Base-by-base conservation (phyloP, 1,140 invertebrate species). In the Cyphomyrmex costatus region DNA sequence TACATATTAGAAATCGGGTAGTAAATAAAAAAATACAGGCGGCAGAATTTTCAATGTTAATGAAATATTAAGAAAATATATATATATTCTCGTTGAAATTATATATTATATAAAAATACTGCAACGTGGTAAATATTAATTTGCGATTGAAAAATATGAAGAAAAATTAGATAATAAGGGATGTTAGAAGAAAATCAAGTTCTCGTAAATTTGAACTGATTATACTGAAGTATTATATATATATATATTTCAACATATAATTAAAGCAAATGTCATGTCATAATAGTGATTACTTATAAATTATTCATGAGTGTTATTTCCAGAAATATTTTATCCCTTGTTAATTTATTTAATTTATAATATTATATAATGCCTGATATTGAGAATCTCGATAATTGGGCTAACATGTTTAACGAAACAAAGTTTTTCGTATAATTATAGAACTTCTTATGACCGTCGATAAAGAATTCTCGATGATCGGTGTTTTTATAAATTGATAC, bases 291-390 rank as follows among this genome's bases (percentile, higher is more conserved):
- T 60, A 49, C 46, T 78, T 30, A 60, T 82, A 60, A 80, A 89
- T 89, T 74, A 88, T 89, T 89, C 74, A 88, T 89, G 61, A 53
- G 42, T 53, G 21, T 79, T 30, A 12, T 24, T 60, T 58, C 12
- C 24, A 68, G 33, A 82, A 80, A 88, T 84, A 85, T 71, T 85
- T 77, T 68, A 24, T 51, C 2, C 60, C 68, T 86, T 56, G 74
- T 33, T 42, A 21, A 60, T 82, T 89, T 74, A 53, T 71, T 24
- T 16, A 5, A 36, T 74, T 77, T 42, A n/a, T 24, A 53, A n/a
- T n/a, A n/a, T n/a, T n/a, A n/a, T n/a, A n/a, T n/a, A n/a, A 10
- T 76, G 16, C 42, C 21, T 24, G 21, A 30, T 87, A 42, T 66
- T 60, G 27, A 27, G 46, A 24, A 68, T 46, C n/a, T n/a, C 12